phyloP scores from a whole-genome alignment of 2,113 vertebrate genomes.

The Hypocryptadius cinnamomeus region DNA sequence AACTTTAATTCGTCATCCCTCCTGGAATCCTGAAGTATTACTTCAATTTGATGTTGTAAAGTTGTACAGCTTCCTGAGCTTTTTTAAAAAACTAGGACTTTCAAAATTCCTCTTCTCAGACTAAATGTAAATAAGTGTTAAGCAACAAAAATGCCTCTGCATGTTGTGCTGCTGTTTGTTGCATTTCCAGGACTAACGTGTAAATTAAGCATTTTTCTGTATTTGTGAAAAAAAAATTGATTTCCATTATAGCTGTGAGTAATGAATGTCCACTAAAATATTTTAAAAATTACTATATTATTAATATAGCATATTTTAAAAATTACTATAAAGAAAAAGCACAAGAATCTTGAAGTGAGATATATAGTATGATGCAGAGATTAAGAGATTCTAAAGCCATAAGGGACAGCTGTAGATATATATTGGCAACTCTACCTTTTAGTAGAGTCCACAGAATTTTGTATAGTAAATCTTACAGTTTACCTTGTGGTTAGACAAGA shows the following conservation, averaged over 20 bases:
- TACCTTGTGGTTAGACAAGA: neutral
- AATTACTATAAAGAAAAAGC: neutral
- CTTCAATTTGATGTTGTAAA: neutral
- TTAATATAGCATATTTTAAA: neutral
- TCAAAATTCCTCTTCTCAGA: neutral
- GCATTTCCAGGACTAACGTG: neutral
- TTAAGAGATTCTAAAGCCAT: neutral
- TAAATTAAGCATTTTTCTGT: neutral
- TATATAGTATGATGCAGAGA: neutral
- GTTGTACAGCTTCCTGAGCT: neutral
- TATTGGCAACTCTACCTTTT: neutral
- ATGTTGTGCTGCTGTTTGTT: neutral
- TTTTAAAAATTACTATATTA: neutral
- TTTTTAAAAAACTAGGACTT: neutral
- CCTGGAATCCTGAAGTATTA: neutral
- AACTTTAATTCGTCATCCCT: neutral
- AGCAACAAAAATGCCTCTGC: neutral
- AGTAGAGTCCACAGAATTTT: neutral
- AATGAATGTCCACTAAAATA: neutral
- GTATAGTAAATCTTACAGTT: neutral
- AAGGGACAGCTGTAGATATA: neutral
- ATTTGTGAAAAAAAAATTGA: neutral
- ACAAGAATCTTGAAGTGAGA: neutral
- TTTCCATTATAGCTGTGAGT: neutral
- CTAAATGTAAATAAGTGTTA: constrained; percentile 5